Evolutionary conservation across 2,888 invertebrate genomes (phyloP).

Genomic region (Amaurobius ferox): DNA sequence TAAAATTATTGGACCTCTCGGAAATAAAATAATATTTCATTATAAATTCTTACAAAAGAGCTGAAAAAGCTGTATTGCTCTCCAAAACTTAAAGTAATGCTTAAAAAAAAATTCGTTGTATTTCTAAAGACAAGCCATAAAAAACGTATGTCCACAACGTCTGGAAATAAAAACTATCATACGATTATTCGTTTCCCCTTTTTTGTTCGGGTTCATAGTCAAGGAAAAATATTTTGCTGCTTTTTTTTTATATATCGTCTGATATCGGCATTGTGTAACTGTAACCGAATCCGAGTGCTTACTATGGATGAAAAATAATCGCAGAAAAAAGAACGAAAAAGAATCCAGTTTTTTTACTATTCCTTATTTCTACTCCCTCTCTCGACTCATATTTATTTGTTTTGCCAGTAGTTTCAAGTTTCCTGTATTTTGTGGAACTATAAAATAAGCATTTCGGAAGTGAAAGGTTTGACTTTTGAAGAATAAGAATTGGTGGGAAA

Average conservation of each 20-base stretch:
- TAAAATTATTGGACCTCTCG: no score
- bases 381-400: background rate
- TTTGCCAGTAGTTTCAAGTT: background rate
- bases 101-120: no score
- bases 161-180: background rate
- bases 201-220: background rate
- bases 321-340: background rate
- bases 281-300: background rate
- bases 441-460: background rate
- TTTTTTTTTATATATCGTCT: background rate
- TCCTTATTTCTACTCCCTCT: background rate
- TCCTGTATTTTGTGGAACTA: background rate
- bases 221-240: background rate
- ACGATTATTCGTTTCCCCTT: background rate
- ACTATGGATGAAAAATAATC: background rate
- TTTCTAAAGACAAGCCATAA: background rate
- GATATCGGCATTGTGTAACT: background rate
- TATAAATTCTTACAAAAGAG: no score
- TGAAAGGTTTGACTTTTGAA: background rate
- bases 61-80: no score
- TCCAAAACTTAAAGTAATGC: no score
- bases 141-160: constrained; percentile 4
- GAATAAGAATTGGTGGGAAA: no score
- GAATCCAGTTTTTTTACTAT: background rate
- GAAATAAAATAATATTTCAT: no score